Base-by-base conservation (phyloP, 2,113 vertebrate species). In the Peromyscus leucopus region DNA sequence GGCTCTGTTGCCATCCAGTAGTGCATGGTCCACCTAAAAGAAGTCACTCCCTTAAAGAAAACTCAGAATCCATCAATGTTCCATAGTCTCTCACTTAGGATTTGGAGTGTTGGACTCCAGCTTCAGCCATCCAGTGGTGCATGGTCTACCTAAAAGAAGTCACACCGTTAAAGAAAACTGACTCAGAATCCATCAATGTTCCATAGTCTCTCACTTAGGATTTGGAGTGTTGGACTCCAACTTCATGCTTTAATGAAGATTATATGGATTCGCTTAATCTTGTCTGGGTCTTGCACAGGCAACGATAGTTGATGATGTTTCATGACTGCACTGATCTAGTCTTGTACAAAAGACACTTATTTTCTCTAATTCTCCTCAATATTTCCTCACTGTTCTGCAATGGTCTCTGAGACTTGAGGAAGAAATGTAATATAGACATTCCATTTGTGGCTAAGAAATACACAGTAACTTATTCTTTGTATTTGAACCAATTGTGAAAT, bases 231-330 rank as follows among this genome's bases (percentile, higher is more conserved):
- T 80, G 9, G 17, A 36, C 51, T 55, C 33, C 21, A 59, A 26
- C 0, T 61, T 61, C 36, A 7, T 12, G 12, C 21, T 26, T 39
- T n/a, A 61, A 83, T 7, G 3, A 7, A 22, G 12, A 16, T 4
- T 15, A 13, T 2, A 24, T 24, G 22, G 1, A 8, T 2, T 3
- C 4, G 3, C 7, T 42, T 39, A 59, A 61, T 61, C 21, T n/a
- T 61, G 55, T 24, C 6, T 84, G 3, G 36, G 22, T 10, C 72
- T 42, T 61, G 2, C 2, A 24, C 11, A 15, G 57, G 39, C 42
- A 48, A 26, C n/a, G 22, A 28, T 0, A 84, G 57, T 3, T 84
- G 57, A 15, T 83, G 11, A 84, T 39, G 42, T 13, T 39, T 83
- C 36, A 7, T 39, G 7, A 39, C 2, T 61, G 6, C 48, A 10